Conservation (phyloP, 2,113 vertebrate species). For the Lophochroa leadbeateri region DNA sequence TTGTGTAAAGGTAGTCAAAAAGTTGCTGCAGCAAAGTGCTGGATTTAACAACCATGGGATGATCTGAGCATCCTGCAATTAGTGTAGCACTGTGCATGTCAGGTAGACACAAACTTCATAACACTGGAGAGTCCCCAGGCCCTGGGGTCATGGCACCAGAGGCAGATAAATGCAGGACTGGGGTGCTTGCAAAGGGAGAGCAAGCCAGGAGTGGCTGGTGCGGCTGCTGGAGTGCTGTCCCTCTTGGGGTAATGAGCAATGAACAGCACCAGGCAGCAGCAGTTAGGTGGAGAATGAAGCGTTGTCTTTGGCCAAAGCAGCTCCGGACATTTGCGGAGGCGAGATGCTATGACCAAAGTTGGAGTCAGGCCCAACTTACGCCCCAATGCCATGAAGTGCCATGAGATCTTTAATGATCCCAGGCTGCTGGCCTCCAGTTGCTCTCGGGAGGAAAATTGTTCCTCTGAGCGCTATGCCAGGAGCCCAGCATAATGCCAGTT, state of each 20-base stretch:
- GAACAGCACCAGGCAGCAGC: not conserved
- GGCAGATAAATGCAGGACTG: not conserved
- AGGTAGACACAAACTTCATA: not conserved
- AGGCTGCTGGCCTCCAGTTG: not conserved
- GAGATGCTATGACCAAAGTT: not conserved
- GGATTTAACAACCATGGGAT: not conserved
- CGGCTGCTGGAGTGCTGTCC: fast-evolving
- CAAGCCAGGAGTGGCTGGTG: fast-evolving
- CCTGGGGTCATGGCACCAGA: fast-evolving
- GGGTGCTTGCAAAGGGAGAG: not conserved
- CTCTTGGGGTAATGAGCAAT: not conserved
- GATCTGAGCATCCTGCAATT: not conserved
- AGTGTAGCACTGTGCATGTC: not conserved
- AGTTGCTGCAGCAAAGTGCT: not conserved
- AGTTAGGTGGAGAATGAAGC: not conserved
- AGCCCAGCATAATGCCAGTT: constrained; percentile 1
- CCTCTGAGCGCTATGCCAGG: not conserved
- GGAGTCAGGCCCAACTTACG: not conserved
- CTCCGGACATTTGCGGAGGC: not conserved
- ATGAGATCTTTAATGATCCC: not conserved
- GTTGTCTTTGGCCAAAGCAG: not conserved
- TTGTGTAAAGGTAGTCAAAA: not conserved
- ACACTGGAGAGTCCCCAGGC: fast-evolving
- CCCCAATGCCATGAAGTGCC: not conserved
- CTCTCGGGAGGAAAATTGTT: constrained; percentile 10